Percentiles rank a stretch among this genome's conserved stretches.
Conservation (phyloP, 1,140 invertebrate species). For the Pteromalus puparum region DNA sequence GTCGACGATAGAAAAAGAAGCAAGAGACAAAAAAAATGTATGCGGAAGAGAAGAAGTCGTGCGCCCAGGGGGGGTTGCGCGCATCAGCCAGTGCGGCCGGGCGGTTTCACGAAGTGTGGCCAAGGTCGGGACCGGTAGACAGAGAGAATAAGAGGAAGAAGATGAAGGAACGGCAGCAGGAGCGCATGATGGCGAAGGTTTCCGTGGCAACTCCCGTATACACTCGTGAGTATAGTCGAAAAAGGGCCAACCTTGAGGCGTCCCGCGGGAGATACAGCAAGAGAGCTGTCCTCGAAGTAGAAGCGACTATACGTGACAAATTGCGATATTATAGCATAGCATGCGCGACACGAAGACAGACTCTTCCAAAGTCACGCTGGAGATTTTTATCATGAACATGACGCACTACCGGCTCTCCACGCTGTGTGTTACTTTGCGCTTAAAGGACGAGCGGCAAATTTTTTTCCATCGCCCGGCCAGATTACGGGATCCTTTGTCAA, state of each 20-base stretch:
- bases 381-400: conserved; percentile 43
- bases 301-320: conserved; percentile 49
- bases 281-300: conserved; percentile 46
- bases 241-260: conserved; percentile 61
- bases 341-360: not conserved
- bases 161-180: not conserved
- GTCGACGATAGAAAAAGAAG: not conserved
- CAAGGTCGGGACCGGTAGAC: conserved; percentile 71
- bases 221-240: conserved; percentile 14
- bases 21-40: not conserved
- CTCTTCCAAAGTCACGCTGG: not conserved
- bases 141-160: conserved; percentile 54
- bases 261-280: conserved; percentile 53
- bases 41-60: conserved; percentile 16
- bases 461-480: conserved; percentile 32
- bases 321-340: conserved; percentile 37
- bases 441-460: not conserved
- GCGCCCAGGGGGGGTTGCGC: not conserved
- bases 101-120: conserved; percentile 63
- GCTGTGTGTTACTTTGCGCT: not conserved
- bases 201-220: conserved; percentile 64
- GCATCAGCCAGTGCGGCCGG: conserved; percentile 41
- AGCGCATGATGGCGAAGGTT: conserved; percentile 50
- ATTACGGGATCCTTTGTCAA: conserved; percentile 34
- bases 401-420: not conserved